Evolutionary conservation across 1,140 invertebrate species (phyloP).

Genomic region (Pectinophora gossypiella): DNA sequence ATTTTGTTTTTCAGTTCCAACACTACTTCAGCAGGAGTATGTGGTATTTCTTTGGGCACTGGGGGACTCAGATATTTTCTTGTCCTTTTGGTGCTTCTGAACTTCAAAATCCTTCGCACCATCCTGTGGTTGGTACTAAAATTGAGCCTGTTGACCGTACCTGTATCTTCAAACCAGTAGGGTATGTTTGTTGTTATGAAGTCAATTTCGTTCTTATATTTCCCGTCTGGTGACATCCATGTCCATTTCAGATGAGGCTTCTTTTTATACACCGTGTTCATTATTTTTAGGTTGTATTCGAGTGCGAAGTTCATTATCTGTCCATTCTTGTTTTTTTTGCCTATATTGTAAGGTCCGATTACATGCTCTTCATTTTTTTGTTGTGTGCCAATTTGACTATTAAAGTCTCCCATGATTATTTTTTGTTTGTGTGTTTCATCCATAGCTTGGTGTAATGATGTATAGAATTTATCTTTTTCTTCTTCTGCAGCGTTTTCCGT

Average conservation of each 20-base stretch:
- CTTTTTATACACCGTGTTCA: no score
- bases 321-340: constrained; percentile 5
- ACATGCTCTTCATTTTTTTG: not conserved
- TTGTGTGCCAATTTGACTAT: not conserved
- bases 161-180: no score
- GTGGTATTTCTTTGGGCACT: not conserved
- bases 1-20: not conserved
- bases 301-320: not conserved
- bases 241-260: not conserved
- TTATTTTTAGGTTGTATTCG: no score
- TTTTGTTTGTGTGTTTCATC: not conserved
- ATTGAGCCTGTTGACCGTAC: no score
- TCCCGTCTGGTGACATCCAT: no score
- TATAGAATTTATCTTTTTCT: constrained; percentile 1
- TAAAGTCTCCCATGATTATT: constrained; percentile 1
- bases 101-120: not conserved
- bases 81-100: not conserved
- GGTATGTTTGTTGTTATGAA: no score
- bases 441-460: not conserved
- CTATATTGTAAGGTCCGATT: not conserved
- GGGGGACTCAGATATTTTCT: not conserved
- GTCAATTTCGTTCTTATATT: no score
- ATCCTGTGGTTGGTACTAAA: no score
- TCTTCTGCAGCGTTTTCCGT: not conserved
- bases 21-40: not conserved